Evolutionary conservation across 2,888 invertebrate species (phyloP).

Genomic region (Aromia moschata): DNA sequence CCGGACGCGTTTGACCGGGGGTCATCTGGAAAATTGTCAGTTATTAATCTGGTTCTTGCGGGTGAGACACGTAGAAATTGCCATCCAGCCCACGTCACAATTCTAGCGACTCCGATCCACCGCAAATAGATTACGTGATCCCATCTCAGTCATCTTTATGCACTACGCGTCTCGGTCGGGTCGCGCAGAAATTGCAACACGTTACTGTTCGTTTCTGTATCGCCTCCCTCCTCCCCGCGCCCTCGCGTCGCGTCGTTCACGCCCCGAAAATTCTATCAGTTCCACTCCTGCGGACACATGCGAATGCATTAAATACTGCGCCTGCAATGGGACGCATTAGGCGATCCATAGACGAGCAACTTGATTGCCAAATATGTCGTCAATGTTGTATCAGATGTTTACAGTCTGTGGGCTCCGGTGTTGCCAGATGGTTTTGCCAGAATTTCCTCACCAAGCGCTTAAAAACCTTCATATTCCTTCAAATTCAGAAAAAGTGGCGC

Average conservation of each 20-base stretch:
- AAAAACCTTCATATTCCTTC: too few species aligned
- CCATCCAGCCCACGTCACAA: constrained; percentile 56
- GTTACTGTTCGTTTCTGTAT: constrained; percentile 47
- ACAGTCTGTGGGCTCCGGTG: too few species aligned
- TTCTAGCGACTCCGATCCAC: constrained; percentile 53
- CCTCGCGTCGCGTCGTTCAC: constrained; percentile 45
- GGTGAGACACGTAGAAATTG: constrained; percentile 55
- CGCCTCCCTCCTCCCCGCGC: constrained; percentile 23
- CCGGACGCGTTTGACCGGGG: constrained; percentile 2
- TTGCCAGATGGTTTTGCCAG: too few species aligned
- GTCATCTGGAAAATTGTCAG: constrained; percentile 43
- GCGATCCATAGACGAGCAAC: too few species aligned
- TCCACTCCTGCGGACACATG: constrained; percentile 48
- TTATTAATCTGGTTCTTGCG: constrained; percentile 58
- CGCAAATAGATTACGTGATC: constrained; percentile 64
- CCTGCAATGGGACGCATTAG: constrained; percentile 33
- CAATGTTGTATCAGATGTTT: too few species aligned
- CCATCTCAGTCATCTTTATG: constrained; percentile 56
- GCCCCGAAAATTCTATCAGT: constrained; percentile 51
- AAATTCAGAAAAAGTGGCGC: too few species aligned
- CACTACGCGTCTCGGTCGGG: constrained; percentile 54
- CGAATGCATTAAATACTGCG: constrained; percentile 45
- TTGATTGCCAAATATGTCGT: too few species aligned
- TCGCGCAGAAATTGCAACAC: constrained; percentile 58
- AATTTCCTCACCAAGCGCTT: too few species aligned